Evolutionary conservation across 2,797 vertebrate species (phyloP), one percentile per base, ranked within the genome.

Genomic region (Corythornis leucogaster): DNA sequence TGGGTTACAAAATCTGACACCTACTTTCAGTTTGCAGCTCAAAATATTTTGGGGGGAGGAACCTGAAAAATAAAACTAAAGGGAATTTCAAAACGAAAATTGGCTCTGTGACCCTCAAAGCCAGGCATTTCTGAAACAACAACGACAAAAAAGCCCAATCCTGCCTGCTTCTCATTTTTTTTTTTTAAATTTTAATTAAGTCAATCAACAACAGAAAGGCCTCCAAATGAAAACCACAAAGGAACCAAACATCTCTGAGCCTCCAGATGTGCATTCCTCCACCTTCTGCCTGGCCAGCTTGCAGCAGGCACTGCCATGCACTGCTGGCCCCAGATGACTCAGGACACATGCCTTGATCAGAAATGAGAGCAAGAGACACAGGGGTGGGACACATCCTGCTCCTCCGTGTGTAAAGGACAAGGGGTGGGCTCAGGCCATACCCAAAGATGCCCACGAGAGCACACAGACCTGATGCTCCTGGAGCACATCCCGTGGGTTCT

Each of bases 151-250:
- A 33, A 8, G 2, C 5, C 42, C 54, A 64, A 69, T 46, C 45
- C 59, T 69, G 21, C 74, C 51, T 86, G 43, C 43, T 51, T 35
- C 25, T n/a, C 17, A 1, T 14, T 14, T 25, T n/a, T 54, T 51
- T 66, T 51, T 46, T 69, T 80, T 17, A 0, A 1, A 28, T 31
- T 90, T 93, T 89, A 86, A 90, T 95, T 86, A 89, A 95, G 74
- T 81, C 86, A 86, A 69, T 88, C 84, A 67, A 53, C 81, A 90
- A 74, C 4, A 2, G 78, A 88, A 90, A 87, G 76, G 76, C 68
- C 79, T 87, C 76, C 54, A 93, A 85, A 92, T 82, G 66, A 89
- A 93, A 94, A 87, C 87, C 91, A 89, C 89, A 21, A 53, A 31
- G 48, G 68, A 75, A 80, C 51, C 57, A 30, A 90, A 68, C 0